phyloP scores from a whole-genome alignment of 2,797 vertebrate species.

The Malurus splendens region DNA sequence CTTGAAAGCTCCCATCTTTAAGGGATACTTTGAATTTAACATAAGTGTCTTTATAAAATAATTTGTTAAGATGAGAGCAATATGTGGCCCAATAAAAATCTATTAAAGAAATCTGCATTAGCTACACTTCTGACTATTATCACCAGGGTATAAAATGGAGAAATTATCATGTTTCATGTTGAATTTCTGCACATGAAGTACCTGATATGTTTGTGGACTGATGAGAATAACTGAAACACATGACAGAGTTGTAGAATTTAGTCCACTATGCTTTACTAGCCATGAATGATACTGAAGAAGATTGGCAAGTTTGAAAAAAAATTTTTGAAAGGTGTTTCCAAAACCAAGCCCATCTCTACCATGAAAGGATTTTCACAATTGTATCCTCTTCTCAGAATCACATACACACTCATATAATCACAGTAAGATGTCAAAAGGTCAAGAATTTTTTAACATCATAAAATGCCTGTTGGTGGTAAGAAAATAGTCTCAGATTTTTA shows the following conservation, averaged over 20 bases:
- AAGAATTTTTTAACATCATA: background rate
- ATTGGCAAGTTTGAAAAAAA: background rate
- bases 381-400: background rate
- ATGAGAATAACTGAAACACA: conserved; percentile 9
- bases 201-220: background rate
- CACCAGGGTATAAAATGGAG: background rate
- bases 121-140: background rate
- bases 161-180: background rate
- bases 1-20: background rate
- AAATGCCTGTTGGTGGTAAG: background rate
- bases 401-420: background rate
- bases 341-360: background rate
- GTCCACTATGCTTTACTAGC: background rate
- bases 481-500: conserved; percentile 3
- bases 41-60: background rate
- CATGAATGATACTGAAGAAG: background rate
- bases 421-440: background rate
- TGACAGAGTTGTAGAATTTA: background rate
- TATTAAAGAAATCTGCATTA: background rate
- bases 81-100: background rate
- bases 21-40: background rate
- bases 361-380: background rate
- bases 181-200: background rate
- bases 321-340: background rate
- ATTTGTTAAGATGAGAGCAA: background rate